Base-by-base conservation (phyloP, 2,797 vertebrate species). In the Takifugu rubripes region DNA sequence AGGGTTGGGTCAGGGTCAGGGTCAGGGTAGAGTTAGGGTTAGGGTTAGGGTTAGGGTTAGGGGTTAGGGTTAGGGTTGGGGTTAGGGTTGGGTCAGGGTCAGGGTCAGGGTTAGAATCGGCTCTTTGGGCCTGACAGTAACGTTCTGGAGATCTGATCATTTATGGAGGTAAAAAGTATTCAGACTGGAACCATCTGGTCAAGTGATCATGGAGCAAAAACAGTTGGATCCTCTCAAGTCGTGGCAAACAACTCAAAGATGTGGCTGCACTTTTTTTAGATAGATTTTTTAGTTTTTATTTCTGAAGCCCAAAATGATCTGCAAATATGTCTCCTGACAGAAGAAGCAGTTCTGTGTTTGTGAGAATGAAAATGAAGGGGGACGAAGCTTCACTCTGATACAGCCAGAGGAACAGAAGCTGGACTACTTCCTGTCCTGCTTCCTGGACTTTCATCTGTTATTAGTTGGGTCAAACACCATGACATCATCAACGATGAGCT, bases 131-230 rank as follows among this genome's bases (percentile, higher is more conserved):
- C 17, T 17, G 17, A 17, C 17, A 60, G n/a, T 59, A 73, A 40
- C 3, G 25, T 40, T 42, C 11, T 56, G 53, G 73, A 68, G 58
- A 64, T 71, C 55, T 50, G 66, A 78, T 64, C 62, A 25, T 61
- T 61, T 67, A 70, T 65, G 68, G 53, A 17, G 17, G 17, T 17
- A 29, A 29, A 29, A 29, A 77, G 70, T 53, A 48, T 1, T 46
- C 16, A 52, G 56, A 75, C 75, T 56, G 6, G 25, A 65, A 44
- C 10, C 15, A 44, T 44, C 5, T 44, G 43, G 15, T 16, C 16
- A 17, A 16, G 43, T 5, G 5, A 44, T 44, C 15, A 16, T 11
- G 36, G 36, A 42, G 36, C 36, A 10, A 42, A 14, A 2, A 43
- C 15, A n/a, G 43, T 2, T 44, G 15, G 43, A 17, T n/a, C 3